Conservation (phyloP, 2,797 vertebrate genomes). For the Xiphorhynchus erythropygius region DNA sequence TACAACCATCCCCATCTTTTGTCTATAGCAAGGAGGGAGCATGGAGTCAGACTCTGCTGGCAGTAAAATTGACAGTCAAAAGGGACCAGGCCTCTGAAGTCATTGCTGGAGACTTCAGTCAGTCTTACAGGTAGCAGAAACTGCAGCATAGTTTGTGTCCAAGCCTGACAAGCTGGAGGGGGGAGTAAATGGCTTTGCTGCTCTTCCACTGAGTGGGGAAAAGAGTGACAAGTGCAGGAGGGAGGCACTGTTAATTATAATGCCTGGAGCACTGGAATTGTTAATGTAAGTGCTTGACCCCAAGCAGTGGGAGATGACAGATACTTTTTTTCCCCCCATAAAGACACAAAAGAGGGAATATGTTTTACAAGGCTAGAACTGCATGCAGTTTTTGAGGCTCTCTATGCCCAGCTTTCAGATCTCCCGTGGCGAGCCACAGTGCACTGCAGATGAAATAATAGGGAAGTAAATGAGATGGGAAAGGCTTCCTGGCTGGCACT, state of each 20-base stretch:
- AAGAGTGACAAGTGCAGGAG: neutral
- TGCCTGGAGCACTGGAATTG: conserved; percentile 18
- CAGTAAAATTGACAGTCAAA: neutral
- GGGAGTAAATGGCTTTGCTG: neutral
- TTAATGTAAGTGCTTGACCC: conserved; percentile 31
- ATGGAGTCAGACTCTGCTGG: neutral
- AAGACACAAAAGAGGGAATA: neutral
- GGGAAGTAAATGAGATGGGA: conserved; percentile 24
- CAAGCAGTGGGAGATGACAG: conserved; percentile 3
- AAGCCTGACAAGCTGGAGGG: neutral
- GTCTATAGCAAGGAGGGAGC: neutral
- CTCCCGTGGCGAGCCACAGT: neutral
- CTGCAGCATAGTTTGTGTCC: neutral
- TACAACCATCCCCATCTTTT: neutral
- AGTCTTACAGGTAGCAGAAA: neutral
- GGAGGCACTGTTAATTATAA: conserved; percentile 22
- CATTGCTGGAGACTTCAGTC: neutral
- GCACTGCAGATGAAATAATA: neutral
- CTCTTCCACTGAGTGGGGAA: neutral
- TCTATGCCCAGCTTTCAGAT: neutral
- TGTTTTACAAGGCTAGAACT: conserved; percentile 25
- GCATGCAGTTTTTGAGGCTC: neutral
- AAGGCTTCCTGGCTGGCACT: neutral
- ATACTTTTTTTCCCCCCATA: neutral
- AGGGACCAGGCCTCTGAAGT: neutral